A percentile compares a stretch with the other conserved stretches of the same genome.
These are phyloP conservation scores for Amia ocellicauda DNA, from an alignment of 2,113 vertebrate species.

Conservation along the genomic window DNA sequence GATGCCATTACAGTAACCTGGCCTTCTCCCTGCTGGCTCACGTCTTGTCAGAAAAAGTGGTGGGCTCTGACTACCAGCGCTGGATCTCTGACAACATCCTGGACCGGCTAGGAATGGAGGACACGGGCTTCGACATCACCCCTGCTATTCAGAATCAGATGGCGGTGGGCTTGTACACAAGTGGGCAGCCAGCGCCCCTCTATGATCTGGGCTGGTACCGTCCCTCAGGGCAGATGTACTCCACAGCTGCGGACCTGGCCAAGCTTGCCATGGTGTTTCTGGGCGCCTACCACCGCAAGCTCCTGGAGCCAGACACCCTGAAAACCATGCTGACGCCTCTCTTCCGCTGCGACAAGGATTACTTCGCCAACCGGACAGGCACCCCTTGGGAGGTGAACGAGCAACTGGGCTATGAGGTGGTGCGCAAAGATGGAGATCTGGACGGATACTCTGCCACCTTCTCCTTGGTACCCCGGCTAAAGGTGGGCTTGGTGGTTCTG, in stretches of 20 bases:
- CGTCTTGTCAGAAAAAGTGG: conserved; percentile 65
- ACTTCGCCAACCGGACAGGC: conserved; percentile 82
- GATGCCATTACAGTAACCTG: conserved; percentile 90
- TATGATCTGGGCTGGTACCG: conserved; percentile 89
- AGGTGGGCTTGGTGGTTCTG: conserved; percentile 77
- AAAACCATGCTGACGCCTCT: conserved; percentile 79
- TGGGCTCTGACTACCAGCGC: conserved; percentile 72
- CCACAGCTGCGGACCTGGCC: conserved; percentile 81
- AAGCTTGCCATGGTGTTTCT: conserved; percentile 78
- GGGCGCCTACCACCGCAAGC: conserved; percentile 53
- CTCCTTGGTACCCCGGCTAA: conserved; percentile 78
- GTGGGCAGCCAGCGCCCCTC: conserved; percentile 68
- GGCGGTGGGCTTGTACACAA: conserved; percentile 79
- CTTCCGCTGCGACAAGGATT: conserved; percentile 70
- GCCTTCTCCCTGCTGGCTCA: conserved; percentile 87
- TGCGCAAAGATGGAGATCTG: conserved; percentile 85
- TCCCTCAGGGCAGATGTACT: conserved; percentile 90
- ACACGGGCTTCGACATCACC: conserved; percentile 79
- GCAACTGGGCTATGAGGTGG: conserved; percentile 74
- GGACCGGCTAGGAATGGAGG: conserved; percentile 76
- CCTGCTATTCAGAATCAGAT: conserved; percentile 60
- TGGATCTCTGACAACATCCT: conserved; percentile 80
- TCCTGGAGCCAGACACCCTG: conserved; percentile 72
- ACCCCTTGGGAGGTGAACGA: conserved; percentile 88
- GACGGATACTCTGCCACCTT: conserved; percentile 83